Evolutionary conservation across 2,797 vertebrate species (phyloP).

Genomic region (Garrulus glandarius): DNA sequence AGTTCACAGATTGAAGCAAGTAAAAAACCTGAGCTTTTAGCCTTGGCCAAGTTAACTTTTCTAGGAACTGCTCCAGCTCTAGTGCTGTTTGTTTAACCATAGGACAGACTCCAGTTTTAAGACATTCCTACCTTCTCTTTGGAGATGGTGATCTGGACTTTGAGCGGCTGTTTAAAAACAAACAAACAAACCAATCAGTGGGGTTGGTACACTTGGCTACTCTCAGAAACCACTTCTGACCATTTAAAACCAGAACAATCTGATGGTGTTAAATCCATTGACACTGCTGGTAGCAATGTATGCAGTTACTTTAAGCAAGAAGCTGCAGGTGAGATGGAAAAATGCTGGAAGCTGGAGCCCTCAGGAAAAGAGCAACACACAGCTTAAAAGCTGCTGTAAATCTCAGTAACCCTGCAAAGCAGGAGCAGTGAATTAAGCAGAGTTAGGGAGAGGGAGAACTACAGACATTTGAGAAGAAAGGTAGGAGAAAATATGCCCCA

Average conservation of each 20-base stretch:
- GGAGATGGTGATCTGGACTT: slow-evolving; percentile 85
- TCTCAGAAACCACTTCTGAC: neutral
- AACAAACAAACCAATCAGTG: neutral
- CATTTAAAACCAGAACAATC: neutral
- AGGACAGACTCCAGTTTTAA: neutral
- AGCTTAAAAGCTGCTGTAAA: neutral
- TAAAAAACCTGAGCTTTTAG: neutral
- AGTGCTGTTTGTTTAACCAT: neutral
- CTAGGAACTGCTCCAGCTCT: neutral
- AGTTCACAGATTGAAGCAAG: neutral
- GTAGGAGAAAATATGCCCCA: neutral
- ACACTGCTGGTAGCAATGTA: neutral
- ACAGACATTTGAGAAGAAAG: neutral
- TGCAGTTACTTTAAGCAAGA: neutral
- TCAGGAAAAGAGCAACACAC: neutral
- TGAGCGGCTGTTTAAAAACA: slow-evolving; percentile 77
- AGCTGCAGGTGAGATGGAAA: neutral
- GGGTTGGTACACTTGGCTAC: neutral
- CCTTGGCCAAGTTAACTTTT: neutral
- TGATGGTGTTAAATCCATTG: neutral
- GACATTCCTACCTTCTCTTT: slow-evolving; percentile 81
- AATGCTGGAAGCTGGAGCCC: neutral
- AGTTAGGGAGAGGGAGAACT: neutral
- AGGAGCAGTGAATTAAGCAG: neutral
- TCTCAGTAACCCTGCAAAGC: neutral